Evolutionary conservation across 2,797 vertebrate species (phyloP).

Genomic region (Thunnus albacares): DNA sequence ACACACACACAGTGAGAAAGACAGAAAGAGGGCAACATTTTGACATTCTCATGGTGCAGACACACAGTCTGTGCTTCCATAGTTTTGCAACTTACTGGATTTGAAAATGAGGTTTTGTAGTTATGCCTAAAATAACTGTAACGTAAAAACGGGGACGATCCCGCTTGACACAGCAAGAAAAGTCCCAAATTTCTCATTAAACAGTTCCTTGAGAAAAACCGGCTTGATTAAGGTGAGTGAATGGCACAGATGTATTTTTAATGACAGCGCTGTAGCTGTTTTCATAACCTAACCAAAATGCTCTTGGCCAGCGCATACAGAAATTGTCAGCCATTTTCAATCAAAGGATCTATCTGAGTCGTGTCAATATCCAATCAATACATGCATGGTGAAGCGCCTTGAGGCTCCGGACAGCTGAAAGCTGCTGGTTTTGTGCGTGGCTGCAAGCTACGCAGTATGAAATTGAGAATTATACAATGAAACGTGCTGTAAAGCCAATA

Average conservation of each 20-base stretch:
- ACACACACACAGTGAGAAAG: not conserved
- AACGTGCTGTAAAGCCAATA: constrained; percentile 19
- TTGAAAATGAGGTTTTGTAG: constrained; percentile 9
- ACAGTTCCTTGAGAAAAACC: not conserved
- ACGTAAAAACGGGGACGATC: not conserved
- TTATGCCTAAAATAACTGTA: not conserved
- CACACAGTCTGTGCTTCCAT: constrained; percentile 10
- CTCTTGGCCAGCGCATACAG: constrained; percentile 10
- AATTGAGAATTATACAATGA: constrained; percentile 66
- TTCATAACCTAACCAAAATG: not conserved
- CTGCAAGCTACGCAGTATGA: constrained; percentile 83
- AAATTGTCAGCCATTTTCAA: constrained; percentile 26
- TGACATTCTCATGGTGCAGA: not conserved
- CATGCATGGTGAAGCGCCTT: constrained; percentile 34
- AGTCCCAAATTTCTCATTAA: constrained; percentile 17
- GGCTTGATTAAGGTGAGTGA: constrained; percentile 14
- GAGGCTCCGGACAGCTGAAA: constrained; percentile 58
- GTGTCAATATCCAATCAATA: constrained; percentile 46
- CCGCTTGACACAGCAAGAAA: not conserved
- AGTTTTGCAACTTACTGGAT: constrained; percentile 36
- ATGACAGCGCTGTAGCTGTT: too few species aligned
- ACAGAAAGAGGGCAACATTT: not conserved
- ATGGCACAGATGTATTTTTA: constrained; percentile 19
- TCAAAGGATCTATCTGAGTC: constrained; percentile 6
- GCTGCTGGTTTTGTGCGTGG: constrained; percentile 59